Evolutionary conservation across 2,888 invertebrate species (phyloP).

Genomic region (Nomada ferruginata): DNA sequence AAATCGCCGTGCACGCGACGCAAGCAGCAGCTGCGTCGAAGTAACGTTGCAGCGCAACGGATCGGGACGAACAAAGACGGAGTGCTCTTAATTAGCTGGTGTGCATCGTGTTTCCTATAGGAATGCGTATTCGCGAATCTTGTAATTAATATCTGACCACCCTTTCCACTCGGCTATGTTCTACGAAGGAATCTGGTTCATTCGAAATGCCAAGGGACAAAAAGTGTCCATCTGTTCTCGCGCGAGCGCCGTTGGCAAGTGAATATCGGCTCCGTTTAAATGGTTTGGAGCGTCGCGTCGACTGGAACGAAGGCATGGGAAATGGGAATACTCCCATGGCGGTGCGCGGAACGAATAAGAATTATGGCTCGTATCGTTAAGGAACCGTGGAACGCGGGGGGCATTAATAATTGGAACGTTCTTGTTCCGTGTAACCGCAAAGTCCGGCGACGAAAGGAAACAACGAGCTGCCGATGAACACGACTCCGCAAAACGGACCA

Average conservation of each 20-base stretch:
- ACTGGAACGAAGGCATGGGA: conserved; percentile 13
- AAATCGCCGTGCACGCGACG: conserved; percentile 65
- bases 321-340: conserved; percentile 2
- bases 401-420: conserved; percentile 38
- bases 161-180: neutral
- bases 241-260: neutral
- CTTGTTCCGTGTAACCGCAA: conserved; percentile 6
- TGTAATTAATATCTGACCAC: conserved; percentile 19
- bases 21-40: conserved; percentile 61
- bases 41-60: conserved; percentile 54
- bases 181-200: neutral
- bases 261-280: conserved; percentile 8
- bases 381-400: conserved; percentile 10
- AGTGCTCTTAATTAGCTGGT: conserved; percentile 4
- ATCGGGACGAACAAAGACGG: conserved; percentile 28
- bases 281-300: neutral
- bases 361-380: conserved; percentile 30
- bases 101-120: too few species aligned
- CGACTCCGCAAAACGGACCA: neutral
- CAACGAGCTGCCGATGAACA: neutral
- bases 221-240: neutral
- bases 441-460: conserved; percentile 30
- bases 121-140: conserved; percentile 32
- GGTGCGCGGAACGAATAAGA: conserved; percentile 29
- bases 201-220: neutral